Percentiles rank a stretch among this genome's conserved stretches.
Evolutionary conservation across 35 echinoderm and acorn worm species (phyloP).

Genomic region (Apostichopus parvimensis): DNA sequence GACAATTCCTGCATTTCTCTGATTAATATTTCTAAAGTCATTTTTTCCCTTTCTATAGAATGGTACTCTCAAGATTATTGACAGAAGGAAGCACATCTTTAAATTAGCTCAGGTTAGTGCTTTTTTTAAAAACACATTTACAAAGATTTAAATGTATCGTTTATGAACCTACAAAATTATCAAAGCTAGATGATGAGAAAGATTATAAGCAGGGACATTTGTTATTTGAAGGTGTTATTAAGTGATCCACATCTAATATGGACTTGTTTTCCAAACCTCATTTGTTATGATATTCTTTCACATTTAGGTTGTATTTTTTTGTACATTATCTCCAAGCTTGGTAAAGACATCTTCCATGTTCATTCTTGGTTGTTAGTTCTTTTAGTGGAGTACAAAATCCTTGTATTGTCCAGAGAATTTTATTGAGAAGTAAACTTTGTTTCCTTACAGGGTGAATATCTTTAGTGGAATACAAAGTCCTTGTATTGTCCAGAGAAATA

Average conservation of each 20-base stretch:
- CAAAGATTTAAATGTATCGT: neutral
- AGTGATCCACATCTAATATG: too few relatives aligned
- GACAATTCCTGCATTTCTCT: too few relatives aligned
- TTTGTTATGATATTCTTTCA: too few relatives aligned
- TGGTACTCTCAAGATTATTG: constrained; percentile 86
- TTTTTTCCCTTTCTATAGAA: constrained; percentile 52
- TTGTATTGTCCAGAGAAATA: too few relatives aligned
- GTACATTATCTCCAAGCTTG: neutral
- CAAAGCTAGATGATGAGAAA: too few relatives aligned
- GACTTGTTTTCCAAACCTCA: too few relatives aligned
- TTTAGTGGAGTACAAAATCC: too few relatives aligned
- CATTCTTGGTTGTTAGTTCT: too few relatives aligned
- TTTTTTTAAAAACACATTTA: neutral
- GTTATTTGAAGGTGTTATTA: neutral
- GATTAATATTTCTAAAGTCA: too few relatives aligned
- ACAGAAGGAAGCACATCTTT: constrained; percentile 89
- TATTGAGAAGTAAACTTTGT: neutral
- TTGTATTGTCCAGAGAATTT: too few relatives aligned
- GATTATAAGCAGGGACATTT: neutral
- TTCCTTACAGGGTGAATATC: constrained; percentile 72
- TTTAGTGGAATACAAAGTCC: too few relatives aligned
- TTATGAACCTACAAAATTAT: too few relatives aligned
- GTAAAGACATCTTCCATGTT: neutral
- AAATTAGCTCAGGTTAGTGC: constrained; percentile 66
- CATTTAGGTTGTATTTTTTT: neutral